These are phyloP conservation scores for Drosophila putrida DNA, from an alignment of 2,888 invertebrate species.

Conservation along the genomic window DNA sequence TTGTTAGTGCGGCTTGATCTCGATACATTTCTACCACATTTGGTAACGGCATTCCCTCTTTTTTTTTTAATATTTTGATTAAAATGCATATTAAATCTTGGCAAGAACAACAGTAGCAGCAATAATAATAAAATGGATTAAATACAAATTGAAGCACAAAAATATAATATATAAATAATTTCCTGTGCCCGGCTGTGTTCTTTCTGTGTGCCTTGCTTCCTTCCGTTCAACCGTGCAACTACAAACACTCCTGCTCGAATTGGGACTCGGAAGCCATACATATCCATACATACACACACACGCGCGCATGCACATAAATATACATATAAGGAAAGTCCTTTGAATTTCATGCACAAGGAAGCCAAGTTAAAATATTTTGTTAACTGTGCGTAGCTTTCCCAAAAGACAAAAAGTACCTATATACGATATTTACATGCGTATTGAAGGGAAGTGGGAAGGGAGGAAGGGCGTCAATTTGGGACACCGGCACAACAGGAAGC, in stretches of 20 bases:
- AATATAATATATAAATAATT: conserved; percentile 81
- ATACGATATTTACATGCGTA: conserved; percentile 57
- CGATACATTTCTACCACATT: conserved; percentile 47
- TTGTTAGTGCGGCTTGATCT: conserved; percentile 42
- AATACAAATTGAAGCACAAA: conserved; percentile 53
- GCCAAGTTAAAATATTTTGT: conserved; percentile 65
- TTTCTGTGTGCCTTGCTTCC: conserved; percentile 56
- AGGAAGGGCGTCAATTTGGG: conserved; percentile 31
- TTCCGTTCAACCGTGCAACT: conserved; percentile 64
- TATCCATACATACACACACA: background rate
- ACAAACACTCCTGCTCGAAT: conserved; percentile 33
- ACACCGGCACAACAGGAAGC: conserved; percentile 61
- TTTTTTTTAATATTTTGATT: conserved; percentile 63
- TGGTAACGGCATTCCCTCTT: conserved; percentile 15
- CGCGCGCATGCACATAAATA: conserved; percentile 3
- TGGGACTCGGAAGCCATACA: conserved; percentile 11
- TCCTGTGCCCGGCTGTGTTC: conserved; percentile 64
- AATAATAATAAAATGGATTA: conserved; percentile 27
- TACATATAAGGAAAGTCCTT: conserved; percentile 22
- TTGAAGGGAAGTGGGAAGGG: background rate
- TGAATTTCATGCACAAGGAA: conserved; percentile 52
- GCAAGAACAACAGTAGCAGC: conserved; percentile 38
- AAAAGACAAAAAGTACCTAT: conserved; percentile 52
- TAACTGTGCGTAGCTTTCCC: conserved; percentile 55
- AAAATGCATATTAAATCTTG: conserved; percentile 77